Percentiles rank a stretch among this genome's conserved stretches.
Conservation (phyloP, 2,113 vertebrate genomes). For the Galemys pyrenaicus region DNA sequence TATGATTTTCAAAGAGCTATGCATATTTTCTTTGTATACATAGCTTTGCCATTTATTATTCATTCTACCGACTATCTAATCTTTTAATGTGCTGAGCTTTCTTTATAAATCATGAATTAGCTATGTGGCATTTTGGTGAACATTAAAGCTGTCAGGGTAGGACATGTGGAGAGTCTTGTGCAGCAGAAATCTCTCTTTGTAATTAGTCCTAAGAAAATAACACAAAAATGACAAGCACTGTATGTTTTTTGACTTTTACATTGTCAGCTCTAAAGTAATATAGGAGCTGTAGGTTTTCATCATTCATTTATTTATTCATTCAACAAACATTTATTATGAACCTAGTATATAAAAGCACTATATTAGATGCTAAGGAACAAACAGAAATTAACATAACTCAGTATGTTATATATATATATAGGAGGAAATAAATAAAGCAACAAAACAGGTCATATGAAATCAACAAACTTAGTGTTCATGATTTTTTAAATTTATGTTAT, state of each 20-base stretch:
- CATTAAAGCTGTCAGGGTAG: constrained; percentile 17
- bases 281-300: background rate
- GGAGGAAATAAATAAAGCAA: background rate
- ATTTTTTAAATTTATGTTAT: background rate
- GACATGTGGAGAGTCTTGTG: background rate
- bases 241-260: constrained; percentile 14
- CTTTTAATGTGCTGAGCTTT: constrained; percentile 59
- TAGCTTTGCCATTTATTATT: constrained; percentile 64
- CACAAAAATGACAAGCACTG: background rate
- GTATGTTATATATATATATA: background rate
- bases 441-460: constrained; percentile 6
- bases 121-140: constrained; percentile 50
- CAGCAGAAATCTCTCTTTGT: background rate
- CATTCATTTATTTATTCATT: background rate
- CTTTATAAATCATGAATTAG: constrained; percentile 73
- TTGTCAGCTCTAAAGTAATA: background rate
- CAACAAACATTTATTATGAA: background rate
- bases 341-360: background rate
- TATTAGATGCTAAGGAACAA: background rate
- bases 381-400: background rate
- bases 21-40: constrained; percentile 55
- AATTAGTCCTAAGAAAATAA: constrained; percentile 7
- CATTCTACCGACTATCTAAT: constrained; percentile 32
- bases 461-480: background rate
- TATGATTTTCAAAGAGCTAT: constrained; percentile 33